These are phyloP conservation scores for Scophthalmus maximus DNA, from an alignment of 2,113 vertebrate species.

Conservation along the genomic window DNA sequence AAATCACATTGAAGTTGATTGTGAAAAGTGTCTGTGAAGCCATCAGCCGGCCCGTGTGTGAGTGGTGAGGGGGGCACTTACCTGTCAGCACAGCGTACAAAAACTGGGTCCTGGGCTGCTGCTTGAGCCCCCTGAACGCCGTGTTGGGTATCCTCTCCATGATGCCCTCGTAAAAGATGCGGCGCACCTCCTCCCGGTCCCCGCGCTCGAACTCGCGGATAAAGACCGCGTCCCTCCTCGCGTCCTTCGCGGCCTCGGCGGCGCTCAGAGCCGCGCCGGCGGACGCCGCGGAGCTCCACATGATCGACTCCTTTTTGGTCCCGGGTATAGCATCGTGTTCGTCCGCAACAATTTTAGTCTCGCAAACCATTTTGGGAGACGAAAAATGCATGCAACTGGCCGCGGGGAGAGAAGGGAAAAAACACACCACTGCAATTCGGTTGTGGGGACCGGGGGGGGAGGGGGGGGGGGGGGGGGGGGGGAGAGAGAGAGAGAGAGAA, in stretches of 20 bases:
- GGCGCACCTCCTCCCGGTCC: conserved; percentile 90
- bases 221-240: conserved; percentile 81
- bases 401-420: conserved; percentile 52
- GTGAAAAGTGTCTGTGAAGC: conserved; percentile 8
- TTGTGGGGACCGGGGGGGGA: no score
- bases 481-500: no score
- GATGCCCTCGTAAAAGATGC: conserved; percentile 96
- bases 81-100: conserved; percentile 90
- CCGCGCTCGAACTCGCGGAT: conserved; percentile 92
- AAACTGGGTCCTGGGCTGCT: conserved; percentile 90
- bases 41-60: neutral
- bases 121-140: conserved; percentile 90
- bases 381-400: conserved; percentile 97
- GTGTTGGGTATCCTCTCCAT: conserved; percentile 96
- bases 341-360: conserved; percentile 97
- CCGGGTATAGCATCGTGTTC: conserved; percentile 92
- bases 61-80: conserved; percentile 78
- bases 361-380: conserved; percentile 98
- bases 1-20: no score
- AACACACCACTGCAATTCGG: no score
- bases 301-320: conserved; percentile 89
- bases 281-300: conserved; percentile 89
- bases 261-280: conserved; percentile 74
- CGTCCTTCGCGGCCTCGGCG: conserved; percentile 78
- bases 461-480: no score